phyloP scores from a whole-genome alignment of 2,113 vertebrate genomes.

The Morone chrysops region DNA sequence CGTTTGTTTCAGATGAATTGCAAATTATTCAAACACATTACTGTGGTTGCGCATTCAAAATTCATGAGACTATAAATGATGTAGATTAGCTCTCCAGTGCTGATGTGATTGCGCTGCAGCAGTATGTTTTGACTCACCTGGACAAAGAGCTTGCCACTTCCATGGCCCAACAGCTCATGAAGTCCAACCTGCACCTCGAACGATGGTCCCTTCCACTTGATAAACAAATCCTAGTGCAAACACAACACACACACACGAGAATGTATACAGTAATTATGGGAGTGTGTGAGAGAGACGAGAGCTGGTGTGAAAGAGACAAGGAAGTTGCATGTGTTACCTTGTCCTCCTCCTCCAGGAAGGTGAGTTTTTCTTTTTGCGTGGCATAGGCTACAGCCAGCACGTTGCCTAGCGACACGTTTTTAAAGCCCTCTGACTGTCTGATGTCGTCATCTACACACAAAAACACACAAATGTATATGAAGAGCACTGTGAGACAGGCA shows the following conservation, averaged over 20 bases:
- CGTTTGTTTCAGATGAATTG: too few relatives aligned
- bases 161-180: slow-evolving; percentile 92
- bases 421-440: slow-evolving; percentile 92
- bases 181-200: slow-evolving; percentile 95
- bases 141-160: slow-evolving; percentile 92
- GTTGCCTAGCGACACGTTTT: slow-evolving; percentile 93
- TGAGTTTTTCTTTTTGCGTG: slow-evolving; percentile 90
- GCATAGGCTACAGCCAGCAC: slow-evolving; percentile 90
- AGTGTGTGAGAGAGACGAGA: neutral
- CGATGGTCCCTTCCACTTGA: slow-evolving; percentile 91
- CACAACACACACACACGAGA: neutral
- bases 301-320: neutral
- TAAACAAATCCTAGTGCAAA: slow-evolving; percentile 87
- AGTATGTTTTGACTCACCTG: slow-evolving; percentile 82
- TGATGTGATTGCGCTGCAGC: neutral
- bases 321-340: slow-evolving; percentile 81
- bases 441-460: slow-evolving; percentile 89
- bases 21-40: too few relatives aligned
- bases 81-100: neutral
- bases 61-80: neutral
- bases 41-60: neutral
- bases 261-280: neutral
- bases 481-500: too few relatives aligned
- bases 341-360: slow-evolving; percentile 89
- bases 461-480: neutral